Evolutionary conservation across 2,888 invertebrate species (phyloP), one percentile per base, ranked within the genome.

Genomic region (Cinara cedri): DNA sequence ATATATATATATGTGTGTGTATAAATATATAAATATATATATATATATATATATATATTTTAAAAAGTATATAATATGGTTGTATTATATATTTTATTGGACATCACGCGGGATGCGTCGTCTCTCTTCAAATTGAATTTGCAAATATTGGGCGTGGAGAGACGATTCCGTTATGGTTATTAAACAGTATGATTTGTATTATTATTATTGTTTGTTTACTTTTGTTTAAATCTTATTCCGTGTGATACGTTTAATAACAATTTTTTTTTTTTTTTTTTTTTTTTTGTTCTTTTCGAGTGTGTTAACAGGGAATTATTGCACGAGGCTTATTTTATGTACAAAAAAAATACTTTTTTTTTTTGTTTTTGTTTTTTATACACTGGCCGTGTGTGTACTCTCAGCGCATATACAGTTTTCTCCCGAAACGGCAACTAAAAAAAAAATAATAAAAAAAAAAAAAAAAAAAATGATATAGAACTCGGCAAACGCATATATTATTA

Each of bases 291-390:
- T 60, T 68, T 55, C 11, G 76, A 76, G 76, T 76, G 76, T 76
- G 66, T 76, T 76, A 68, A 76, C 76, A 76, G 76, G 76, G 21
- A 49, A 76, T 76, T 68, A 11, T 66, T 76, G 76, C 76, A 76
- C 76, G 76, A 68, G 68, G 76, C 76, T 76, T 76, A 46, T 75
- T 75, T 46, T 54, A 21, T 54, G 44, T 26, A 68, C 13, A 60
- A 68, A 57, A 57, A 42, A 54, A 72, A 62, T 42, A 76, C 24
- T 24, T 65, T 63, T 65, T 21, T 76, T 76, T 55, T 51, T 75
- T 44, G n/a, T n/a, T n/a, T 34, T 34, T 34, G 34, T 68, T 68
- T 76, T 74, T 44, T 66, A 46, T 49, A 63, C 68, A 68, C 76
- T 46, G 57, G 49, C 57, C 19, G 75, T 16, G 44, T 72, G 66